phyloP scores from a whole-genome alignment of 1,140 invertebrate species.

The Ephestia elutella region DNA sequence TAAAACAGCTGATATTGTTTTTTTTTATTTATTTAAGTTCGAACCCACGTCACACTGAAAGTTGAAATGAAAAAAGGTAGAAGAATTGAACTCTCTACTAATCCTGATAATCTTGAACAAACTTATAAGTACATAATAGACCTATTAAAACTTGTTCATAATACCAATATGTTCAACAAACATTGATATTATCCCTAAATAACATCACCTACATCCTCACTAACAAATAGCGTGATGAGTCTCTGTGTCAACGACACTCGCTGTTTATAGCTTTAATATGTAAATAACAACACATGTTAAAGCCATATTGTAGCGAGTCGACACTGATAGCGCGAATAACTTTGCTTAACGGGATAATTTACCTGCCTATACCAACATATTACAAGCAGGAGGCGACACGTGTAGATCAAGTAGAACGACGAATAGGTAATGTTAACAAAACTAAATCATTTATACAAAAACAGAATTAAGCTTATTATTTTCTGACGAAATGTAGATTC shows the following conservation, averaged over 20 bases:
- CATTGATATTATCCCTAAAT: background rate
- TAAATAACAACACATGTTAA: slow-evolving; percentile 40
- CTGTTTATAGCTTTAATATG: slow-evolving; percentile 58
- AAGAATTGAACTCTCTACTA: too few species aligned
- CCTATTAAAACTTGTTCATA: slow-evolving; percentile 25
- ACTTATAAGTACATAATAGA: too few species aligned
- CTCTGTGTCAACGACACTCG: slow-evolving; percentile 41
- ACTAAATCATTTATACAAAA: background rate
- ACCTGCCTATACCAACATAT: slow-evolving; percentile 1
- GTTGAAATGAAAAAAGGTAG: too few species aligned
- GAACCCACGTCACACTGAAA: too few species aligned
- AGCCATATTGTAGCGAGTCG: slow-evolving; percentile 7
- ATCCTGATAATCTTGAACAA: too few species aligned
- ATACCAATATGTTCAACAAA: slow-evolving; percentile 7
- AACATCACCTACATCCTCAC: background rate
- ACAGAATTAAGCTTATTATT: too few species aligned
- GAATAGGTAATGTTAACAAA: background rate
- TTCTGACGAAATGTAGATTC: too few species aligned
- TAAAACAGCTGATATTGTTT: too few species aligned
- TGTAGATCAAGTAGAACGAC: background rate
- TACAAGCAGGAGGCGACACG: background rate
- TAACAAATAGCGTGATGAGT: slow-evolving; percentile 16
- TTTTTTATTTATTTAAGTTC: too few species aligned
- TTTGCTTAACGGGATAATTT: background rate
- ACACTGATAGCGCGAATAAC: slow-evolving; percentile 1